Percentiles rank a stretch among this genome's conserved stretches.
Conservation (phyloP, 2,113 vertebrate species). For the Anarhynchus alexandrinus region DNA sequence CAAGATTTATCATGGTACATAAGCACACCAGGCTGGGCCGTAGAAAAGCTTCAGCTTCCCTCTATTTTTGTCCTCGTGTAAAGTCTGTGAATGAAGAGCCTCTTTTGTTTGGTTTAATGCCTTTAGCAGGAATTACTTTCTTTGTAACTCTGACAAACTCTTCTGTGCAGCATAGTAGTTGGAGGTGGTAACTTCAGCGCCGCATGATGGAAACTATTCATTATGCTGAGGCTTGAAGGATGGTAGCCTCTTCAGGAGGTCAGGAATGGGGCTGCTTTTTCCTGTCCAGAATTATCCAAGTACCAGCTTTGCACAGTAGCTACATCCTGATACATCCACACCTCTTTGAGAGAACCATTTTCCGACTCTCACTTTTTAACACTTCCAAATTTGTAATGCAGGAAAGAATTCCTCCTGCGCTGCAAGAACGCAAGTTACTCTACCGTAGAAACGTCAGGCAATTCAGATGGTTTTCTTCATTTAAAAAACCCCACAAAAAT, state of each 20-base stretch:
- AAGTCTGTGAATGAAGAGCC: constrained; percentile 77
- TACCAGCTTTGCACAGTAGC: constrained; percentile 67
- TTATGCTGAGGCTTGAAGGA: constrained; percentile 82
- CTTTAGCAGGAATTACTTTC: constrained; percentile 81
- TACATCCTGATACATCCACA: constrained; percentile 73
- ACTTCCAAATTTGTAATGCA: constrained; percentile 61
- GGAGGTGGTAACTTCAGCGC: constrained; percentile 77
- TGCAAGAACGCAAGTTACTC: constrained; percentile 41
- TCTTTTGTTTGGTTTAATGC: constrained; percentile 80
- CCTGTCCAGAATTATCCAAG: constrained; percentile 70
- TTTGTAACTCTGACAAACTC: constrained; percentile 80
- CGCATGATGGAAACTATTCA: constrained; percentile 81
- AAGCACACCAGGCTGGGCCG: constrained; percentile 74
- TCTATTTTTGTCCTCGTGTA: constrained; percentile 64
- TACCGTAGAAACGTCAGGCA: constrained; percentile 27
- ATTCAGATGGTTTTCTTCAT: constrained; percentile 66
- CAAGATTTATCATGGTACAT: constrained; percentile 85
- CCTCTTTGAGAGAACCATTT: constrained; percentile 60
- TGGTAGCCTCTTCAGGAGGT: constrained; percentile 73
- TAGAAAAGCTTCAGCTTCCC: constrained; percentile 74
- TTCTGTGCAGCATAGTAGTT: constrained; percentile 60
- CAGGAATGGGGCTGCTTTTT: constrained; percentile 32
- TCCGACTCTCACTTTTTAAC: constrained; percentile 46
- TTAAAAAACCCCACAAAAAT: neutral
- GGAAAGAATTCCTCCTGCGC: constrained; percentile 46